Base-by-base conservation (phyloP, 2,888 invertebrate genomes). In the Epinotia brunnichana region DNA sequence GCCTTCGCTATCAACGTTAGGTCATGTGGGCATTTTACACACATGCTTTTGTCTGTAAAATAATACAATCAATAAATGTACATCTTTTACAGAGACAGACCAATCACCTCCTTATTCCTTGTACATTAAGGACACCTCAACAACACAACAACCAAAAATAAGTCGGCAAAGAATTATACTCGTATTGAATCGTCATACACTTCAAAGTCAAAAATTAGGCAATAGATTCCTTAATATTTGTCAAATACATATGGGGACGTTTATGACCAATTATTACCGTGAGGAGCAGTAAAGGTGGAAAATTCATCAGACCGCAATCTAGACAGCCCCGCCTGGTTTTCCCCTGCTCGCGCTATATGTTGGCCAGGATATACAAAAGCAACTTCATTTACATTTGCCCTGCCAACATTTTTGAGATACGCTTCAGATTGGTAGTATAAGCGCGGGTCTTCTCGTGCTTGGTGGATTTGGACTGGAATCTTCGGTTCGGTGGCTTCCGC, bases 341-440 rank as follows among this genome's bases (percentile, higher is more conserved):
- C 85, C 17, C 78, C 78, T 35, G 85, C 84, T 53, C 83, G 82
- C 17, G 91, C 82, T 2, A 88, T 88, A 68, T 89, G 87, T 74
- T 81, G 81, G 15, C 88, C 91, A 24, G 91, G 87, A 76, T 88
- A 91, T 69, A 90, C 78, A 2, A 80, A 82, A 0, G 88, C 80
- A 3, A 91, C 87, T 76, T 90, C 90, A 68, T 87, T 87, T 77
- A 89, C 69, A 76, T 85, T 85, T 77, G 88, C 83, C 81, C 80
- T 77, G 85, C 81, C 79, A 87, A 80, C 77, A 84, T 91, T 86
- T 85, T 90, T 81, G 88, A 87, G 82, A 84, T 92, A 92, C 76
- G 88, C 78, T 81, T 88, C 87, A 87, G 92, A 92, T 75, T 89
- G 90, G 79, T 92, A 92, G 84, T 87, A 92, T 75, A 89, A 82